phyloP scores from a whole-genome alignment of 2,888 invertebrate genomes.

The Orthonychiurus folsomi region DNA sequence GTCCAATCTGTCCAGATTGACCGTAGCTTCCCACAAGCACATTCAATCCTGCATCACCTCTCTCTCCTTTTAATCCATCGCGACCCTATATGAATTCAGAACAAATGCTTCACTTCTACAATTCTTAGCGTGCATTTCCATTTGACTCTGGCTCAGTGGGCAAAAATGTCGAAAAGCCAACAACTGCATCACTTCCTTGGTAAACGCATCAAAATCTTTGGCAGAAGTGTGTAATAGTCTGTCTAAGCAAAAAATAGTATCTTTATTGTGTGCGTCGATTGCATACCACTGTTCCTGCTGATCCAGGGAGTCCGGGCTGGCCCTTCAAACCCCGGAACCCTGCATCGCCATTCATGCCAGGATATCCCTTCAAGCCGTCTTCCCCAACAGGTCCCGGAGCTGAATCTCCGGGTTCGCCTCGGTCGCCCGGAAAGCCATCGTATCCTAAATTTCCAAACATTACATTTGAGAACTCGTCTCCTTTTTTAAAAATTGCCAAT shows the following conservation, averaged over 20 bases:
- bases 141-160: too few relatives aligned
- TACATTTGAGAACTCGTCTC: not conserved
- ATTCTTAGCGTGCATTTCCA: too few relatives aligned
- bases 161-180: too few relatives aligned
- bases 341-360: slow-evolving; percentile 27
- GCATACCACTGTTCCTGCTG: slow-evolving; percentile 23
- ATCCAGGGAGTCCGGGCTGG: slow-evolving; percentile 42
- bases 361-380: slow-evolving; percentile 42
- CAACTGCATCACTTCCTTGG: too few relatives aligned
- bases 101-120: too few relatives aligned
- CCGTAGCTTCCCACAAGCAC: not conserved
- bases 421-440: slow-evolving; percentile 41
- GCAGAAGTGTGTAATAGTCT: too few relatives aligned
- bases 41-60: slow-evolving; percentile 35
- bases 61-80: slow-evolving; percentile 32
- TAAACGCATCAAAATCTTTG: too few relatives aligned
- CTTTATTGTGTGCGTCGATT: too few relatives aligned
- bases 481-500: slow-evolving; percentile 1
- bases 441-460: too few relatives aligned
- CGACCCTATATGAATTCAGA: not conserved
- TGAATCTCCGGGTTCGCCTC: slow-evolving; percentile 35
- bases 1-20: not conserved
- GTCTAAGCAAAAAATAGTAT: too few relatives aligned
- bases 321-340: slow-evolving; percentile 41
- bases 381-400: slow-evolving; percentile 41